Evolutionary conservation across 1,140 invertebrate species (phyloP).

Genomic region (Cephus cinctus): DNA sequence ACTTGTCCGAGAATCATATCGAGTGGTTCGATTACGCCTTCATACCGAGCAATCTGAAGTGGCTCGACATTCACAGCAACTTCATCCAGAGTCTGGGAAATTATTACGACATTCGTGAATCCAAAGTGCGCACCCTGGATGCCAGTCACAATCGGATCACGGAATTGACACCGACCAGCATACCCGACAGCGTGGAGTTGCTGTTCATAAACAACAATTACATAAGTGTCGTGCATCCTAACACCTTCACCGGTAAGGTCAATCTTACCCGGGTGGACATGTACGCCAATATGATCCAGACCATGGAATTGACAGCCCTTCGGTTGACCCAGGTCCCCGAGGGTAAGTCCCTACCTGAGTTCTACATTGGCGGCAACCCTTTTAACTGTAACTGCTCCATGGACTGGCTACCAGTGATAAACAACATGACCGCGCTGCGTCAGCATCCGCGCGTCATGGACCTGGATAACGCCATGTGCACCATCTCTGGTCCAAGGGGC

Average conservation of each 20-base stretch:
- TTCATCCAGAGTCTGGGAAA: slow-evolving; percentile 82
- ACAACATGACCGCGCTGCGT: slow-evolving; percentile 75
- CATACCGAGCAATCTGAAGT: slow-evolving; percentile 82
- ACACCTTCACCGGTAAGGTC: slow-evolving; percentile 82
- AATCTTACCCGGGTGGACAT: slow-evolving; percentile 85
- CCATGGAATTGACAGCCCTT: slow-evolving; percentile 77
- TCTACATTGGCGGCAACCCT: slow-evolving; percentile 86
- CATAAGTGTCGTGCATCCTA: slow-evolving; percentile 74
- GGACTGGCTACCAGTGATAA: slow-evolving; percentile 87
- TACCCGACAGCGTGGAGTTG: slow-evolving; percentile 86
- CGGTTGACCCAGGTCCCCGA: slow-evolving; percentile 69
- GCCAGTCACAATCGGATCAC: slow-evolving; percentile 84
- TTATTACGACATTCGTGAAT: slow-evolving; percentile 74
- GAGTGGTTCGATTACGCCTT: slow-evolving; percentile 90
- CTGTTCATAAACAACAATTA: slow-evolving; percentile 89
- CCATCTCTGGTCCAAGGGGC: slow-evolving; percentile 74
- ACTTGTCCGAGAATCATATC: slow-evolving; percentile 88
- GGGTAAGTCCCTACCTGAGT: slow-evolving; percentile 74
- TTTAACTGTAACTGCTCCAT: slow-evolving; percentile 90
- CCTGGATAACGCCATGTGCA: slow-evolving; percentile 81
- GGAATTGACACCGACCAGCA: slow-evolving; percentile 74
- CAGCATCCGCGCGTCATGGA: slow-evolving; percentile 86
- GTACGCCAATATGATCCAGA: slow-evolving; percentile 82
- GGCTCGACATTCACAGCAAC: slow-evolving; percentile 87
- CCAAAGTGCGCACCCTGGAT: slow-evolving; percentile 76